phyloP scores from a whole-genome alignment of 2,888 invertebrate genomes.

The Graphium colonna region DNA sequence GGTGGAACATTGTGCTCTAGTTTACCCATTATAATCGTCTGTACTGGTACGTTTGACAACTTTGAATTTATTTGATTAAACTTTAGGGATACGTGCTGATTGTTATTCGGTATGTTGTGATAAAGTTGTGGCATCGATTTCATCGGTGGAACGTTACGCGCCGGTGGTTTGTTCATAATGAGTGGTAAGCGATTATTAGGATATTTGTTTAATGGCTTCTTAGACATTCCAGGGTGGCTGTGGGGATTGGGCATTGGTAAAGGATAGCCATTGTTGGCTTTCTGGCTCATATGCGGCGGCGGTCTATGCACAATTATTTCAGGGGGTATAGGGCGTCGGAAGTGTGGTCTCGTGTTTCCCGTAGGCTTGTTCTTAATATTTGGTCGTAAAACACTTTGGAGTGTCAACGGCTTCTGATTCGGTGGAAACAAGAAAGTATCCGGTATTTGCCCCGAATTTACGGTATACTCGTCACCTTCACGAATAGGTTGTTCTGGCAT shows the following conservation, averaged over 20 bases:
- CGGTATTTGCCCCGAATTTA: slow-evolving; percentile 52
- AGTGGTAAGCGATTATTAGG: slow-evolving; percentile 42
- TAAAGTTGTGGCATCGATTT: slow-evolving; percentile 51
- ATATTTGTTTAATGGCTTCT: slow-evolving; percentile 47
- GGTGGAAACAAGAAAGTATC: slow-evolving; percentile 58
- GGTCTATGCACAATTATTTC: slow-evolving; percentile 70
- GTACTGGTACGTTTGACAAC: slow-evolving; percentile 35
- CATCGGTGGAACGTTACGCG: slow-evolving; percentile 50
- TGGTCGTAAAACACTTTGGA: slow-evolving; percentile 68
- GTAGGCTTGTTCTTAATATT: slow-evolving; percentile 46
- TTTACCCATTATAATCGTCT: slow-evolving; percentile 55
- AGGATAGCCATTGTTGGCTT: slow-evolving; percentile 53
- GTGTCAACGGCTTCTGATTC: slow-evolving; percentile 63
- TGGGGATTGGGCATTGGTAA: slow-evolving; percentile 57
- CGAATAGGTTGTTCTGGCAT: slow-evolving; percentile 55
- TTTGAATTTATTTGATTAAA: slow-evolving; percentile 39
- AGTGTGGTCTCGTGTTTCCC: slow-evolving; percentile 55
- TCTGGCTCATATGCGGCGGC: slow-evolving; percentile 45
- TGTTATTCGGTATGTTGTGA: slow-evolving; percentile 34
- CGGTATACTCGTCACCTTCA: slow-evolving; percentile 61
- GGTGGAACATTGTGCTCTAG: slow-evolving; percentile 36
- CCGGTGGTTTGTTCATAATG: slow-evolving; percentile 46
- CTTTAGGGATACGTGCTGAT: background rate
- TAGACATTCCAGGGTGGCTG: slow-evolving; percentile 42
- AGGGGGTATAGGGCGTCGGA: slow-evolving; percentile 65